A percentile compares a stretch with the other conserved stretches of the same genome.
phyloP scores from a whole-genome alignment of 2,888 invertebrate genomes.

The Heteromyza rotundicornis region DNA sequence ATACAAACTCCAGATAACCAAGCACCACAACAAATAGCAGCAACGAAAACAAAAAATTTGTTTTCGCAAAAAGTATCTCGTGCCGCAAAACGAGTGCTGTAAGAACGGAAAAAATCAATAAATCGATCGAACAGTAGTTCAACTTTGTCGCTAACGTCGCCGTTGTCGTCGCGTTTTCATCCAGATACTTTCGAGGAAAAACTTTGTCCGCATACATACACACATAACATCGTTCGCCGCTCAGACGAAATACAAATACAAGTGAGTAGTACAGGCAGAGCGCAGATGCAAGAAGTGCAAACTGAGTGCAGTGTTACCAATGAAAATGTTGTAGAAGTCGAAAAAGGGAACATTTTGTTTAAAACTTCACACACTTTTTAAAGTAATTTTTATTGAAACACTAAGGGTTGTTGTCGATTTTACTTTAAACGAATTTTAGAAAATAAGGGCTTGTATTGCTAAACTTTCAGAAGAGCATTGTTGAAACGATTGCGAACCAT shows the following conservation, averaged over 20 bases:
- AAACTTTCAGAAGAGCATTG: too few relatives aligned
- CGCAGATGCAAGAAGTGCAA: not conserved
- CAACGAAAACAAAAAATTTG: not conserved
- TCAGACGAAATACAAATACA: not conserved
- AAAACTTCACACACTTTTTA: too few relatives aligned
- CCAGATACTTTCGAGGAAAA: not conserved
- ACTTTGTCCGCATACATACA: not conserved
- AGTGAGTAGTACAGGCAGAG: not conserved
- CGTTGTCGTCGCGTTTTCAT: not conserved
- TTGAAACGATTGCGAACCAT: too few relatives aligned
- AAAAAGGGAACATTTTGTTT: too few relatives aligned
- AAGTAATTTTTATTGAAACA: too few relatives aligned
- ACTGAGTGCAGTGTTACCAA: too few relatives aligned
- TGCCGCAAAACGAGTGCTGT: too few relatives aligned
- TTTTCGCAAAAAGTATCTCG: not conserved
- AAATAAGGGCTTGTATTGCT: too few relatives aligned
- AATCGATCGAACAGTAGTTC: not conserved
- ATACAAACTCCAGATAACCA: not conserved
- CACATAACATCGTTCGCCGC: not conserved
- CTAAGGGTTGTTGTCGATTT: too few relatives aligned
- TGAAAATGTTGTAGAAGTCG: too few relatives aligned
- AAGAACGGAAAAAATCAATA: not conserved
- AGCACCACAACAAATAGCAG: not conserved
- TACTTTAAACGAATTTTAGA: too few relatives aligned
- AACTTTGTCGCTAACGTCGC: not conserved